phyloP scores from a whole-genome alignment of 64 coral and sea anemone genomes.

The Cladopsammia gracilis region DNA sequence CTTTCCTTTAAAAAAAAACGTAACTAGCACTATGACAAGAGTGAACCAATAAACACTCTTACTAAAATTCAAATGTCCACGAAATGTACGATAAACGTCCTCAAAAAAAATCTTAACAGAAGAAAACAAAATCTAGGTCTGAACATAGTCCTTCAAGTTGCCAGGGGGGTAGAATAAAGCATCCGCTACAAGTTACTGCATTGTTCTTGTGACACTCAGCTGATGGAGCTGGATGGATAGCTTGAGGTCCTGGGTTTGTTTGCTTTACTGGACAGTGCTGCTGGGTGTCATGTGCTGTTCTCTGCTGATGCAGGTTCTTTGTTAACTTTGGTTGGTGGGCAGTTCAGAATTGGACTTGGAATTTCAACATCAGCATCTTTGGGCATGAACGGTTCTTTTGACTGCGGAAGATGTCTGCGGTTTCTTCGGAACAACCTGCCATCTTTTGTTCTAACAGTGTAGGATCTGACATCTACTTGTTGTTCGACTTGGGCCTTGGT shows the following conservation, averaged over 20 bases:
- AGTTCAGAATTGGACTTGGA: slow-evolving; percentile 13
- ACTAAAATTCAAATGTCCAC: too few species aligned
- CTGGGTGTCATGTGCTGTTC: slow-evolving; percentile 1
- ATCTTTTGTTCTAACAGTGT: slow-evolving; percentile 31
- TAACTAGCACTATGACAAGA: too few species aligned
- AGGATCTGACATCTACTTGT: slow-evolving; percentile 37
- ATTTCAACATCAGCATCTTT: slow-evolving; percentile 43
- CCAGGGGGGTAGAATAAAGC: background rate
- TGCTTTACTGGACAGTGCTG: slow-evolving; percentile 3
- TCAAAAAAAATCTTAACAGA: too few species aligned
- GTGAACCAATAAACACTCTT: too few species aligned
- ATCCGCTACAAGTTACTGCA: slow-evolving; percentile 10
- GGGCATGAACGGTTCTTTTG: slow-evolving; percentile 2
- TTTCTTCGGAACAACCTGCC: slow-evolving; percentile 38
- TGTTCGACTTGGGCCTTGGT: slow-evolving; percentile 4
- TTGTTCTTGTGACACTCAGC: background rate
- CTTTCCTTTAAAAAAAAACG: too few species aligned
- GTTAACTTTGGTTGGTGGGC: slow-evolving; percentile 17
- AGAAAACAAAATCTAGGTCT: background rate
- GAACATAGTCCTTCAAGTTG: slow-evolving; percentile 7
- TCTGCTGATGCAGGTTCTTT: background rate
- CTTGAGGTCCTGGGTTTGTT: slow-evolving; percentile 14
- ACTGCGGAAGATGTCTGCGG: background rate
- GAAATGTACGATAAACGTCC: too few species aligned
- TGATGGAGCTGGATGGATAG: background rate